Evolutionary conservation across 2,797 vertebrate species (phyloP).

Genomic region (Avahi laniger): DNA sequence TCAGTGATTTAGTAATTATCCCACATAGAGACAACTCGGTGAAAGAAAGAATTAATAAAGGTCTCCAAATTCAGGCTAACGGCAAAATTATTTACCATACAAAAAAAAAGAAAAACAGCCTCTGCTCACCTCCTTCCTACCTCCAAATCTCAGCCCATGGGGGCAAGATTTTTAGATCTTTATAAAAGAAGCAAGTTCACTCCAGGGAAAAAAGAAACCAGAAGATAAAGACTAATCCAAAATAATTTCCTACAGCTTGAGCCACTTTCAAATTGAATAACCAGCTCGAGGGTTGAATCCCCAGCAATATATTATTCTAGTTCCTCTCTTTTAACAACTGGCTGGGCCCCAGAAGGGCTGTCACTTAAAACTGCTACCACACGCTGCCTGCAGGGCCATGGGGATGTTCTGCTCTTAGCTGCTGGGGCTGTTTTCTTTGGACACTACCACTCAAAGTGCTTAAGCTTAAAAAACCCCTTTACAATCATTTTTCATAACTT

Average conservation of each 20-base stretch:
- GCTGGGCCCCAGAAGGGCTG: not conserved
- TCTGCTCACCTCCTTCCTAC: not conserved
- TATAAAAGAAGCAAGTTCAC: conserved; percentile 5
- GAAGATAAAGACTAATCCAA: conserved; percentile 20
- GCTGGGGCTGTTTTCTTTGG: conserved; percentile 29
- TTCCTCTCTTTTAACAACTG: not conserved
- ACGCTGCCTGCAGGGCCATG: not conserved
- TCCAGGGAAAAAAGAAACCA: not conserved
- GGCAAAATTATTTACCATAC: not conserved
- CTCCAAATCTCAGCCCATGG: not conserved
- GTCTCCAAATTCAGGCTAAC: not conserved
- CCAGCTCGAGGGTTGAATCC: not conserved
- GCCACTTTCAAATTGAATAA: not conserved
- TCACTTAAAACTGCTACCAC: not conserved
- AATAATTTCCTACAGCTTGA: conserved; percentile 23
- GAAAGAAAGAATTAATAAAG: conserved; percentile 22
- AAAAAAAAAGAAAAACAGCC: not conserved
- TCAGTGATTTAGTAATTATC: not conserved
- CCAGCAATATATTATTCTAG: not conserved
- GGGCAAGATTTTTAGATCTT: conserved; percentile 3
- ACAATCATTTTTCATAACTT: conserved; percentile 51
- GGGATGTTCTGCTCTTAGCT: not conserved
- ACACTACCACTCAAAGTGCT: not conserved
- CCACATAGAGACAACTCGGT: not conserved
- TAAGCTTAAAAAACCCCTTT: not conserved